phyloP scores from a whole-genome alignment of 2,797 vertebrate species.

The Clarias platycephalus region DNA sequence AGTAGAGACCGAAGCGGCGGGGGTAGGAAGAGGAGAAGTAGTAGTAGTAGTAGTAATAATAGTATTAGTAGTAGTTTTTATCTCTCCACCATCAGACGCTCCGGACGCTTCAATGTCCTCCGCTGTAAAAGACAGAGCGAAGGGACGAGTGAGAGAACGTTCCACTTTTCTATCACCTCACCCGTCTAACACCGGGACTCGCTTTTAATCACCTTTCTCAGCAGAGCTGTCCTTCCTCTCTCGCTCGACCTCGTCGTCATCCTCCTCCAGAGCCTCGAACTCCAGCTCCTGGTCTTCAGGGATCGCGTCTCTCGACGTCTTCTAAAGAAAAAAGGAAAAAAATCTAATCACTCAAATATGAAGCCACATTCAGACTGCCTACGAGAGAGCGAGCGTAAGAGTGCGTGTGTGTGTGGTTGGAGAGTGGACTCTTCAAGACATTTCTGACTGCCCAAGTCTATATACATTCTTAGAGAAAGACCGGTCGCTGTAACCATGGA shows the following conservation, averaged over 20 bases:
- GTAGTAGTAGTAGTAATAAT: neutral
- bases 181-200: neutral
- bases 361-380: neutral
- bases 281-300: conserved; percentile 83
- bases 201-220: conserved; percentile 62
- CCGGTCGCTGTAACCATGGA: neutral
- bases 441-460: neutral
- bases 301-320: conserved; percentile 83
- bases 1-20: conserved; percentile 56
- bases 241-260: conserved; percentile 68
- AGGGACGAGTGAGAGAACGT: neutral
- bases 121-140: neutral
- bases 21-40: conserved; percentile 47
- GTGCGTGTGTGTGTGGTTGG: neutral
- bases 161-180: neutral
- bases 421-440: neutral
- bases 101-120: conserved; percentile 57
- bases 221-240: conserved; percentile 59
- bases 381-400: no score
- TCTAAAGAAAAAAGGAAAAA: conserved; percentile 64
- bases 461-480: neutral
- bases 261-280: conserved; percentile 85
- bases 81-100: conserved; percentile 54
- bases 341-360: neutral
- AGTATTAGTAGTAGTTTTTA: conserved; percentile 51